phyloP scores from a whole-genome alignment of 1,140 invertebrate genomes.

The Lasioglossum baleicum region DNA sequence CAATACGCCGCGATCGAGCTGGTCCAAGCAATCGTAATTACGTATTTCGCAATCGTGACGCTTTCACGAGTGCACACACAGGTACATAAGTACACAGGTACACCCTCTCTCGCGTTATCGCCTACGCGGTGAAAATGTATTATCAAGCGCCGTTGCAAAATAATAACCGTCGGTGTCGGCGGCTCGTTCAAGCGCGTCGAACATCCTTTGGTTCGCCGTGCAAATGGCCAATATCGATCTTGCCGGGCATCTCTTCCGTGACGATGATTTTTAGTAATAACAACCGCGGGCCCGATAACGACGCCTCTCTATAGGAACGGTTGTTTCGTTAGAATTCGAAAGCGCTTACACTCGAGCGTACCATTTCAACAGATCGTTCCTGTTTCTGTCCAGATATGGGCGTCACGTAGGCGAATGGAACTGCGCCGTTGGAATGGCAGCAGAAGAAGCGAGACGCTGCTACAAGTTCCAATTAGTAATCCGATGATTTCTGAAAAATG shows the following conservation, averaged over 20 bases:
- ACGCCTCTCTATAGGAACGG: neutral
- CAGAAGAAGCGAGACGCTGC: neutral
- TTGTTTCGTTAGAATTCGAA: slow-evolving; percentile 32
- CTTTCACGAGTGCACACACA: slow-evolving; percentile 52
- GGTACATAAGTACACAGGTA: neutral
- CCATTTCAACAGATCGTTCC: neutral
- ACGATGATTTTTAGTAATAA: slow-evolving; percentile 29
- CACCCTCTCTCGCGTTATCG: slow-evolving; percentile 49
- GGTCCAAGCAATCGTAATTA: slow-evolving; percentile 48
- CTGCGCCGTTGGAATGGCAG: neutral
- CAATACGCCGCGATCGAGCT: slow-evolving; percentile 39
- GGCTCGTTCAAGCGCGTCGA: slow-evolving; percentile 41
- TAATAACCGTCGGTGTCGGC: slow-evolving; percentile 30
- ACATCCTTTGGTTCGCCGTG: slow-evolving; percentile 32
- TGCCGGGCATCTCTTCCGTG: slow-evolving; percentile 29
- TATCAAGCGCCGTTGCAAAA: slow-evolving; percentile 57
- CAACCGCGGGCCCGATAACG: neutral
- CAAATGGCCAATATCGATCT: slow-evolving; percentile 45
- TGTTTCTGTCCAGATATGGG: neutral
- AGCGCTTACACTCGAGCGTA: neutral
- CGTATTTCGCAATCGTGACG: slow-evolving; percentile 59
- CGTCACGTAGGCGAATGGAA: slow-evolving; percentile 15
- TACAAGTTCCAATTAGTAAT: neutral
- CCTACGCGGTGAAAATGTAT: slow-evolving; percentile 61
- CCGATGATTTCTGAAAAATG: too few species aligned